phyloP scores from a whole-genome alignment of 2,888 invertebrate genomes.

The Congeria kusceri region DNA sequence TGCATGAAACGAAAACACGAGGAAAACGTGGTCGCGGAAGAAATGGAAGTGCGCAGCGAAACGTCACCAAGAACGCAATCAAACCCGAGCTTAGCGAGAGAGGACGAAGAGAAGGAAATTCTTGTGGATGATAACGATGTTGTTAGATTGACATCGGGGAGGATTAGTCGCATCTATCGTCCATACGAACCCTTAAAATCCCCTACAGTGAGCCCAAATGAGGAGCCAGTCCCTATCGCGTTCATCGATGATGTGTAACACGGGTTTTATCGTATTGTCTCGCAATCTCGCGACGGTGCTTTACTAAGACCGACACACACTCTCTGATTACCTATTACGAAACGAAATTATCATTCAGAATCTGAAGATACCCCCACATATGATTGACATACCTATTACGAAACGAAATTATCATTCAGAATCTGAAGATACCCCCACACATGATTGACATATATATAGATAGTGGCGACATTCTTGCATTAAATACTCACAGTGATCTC shows the following conservation, averaged over 20 bases:
- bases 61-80: not conserved
- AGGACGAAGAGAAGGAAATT: conserved; percentile 25
- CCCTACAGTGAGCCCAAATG: not conserved
- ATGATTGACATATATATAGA: too few species aligned
- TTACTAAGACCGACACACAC: too few species aligned
- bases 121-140: conserved; percentile 44
- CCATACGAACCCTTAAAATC: conserved; percentile 27
- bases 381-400: too few species aligned
- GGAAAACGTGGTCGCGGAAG: not conserved
- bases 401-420: too few species aligned
- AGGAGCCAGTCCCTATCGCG: conserved; percentile 29
- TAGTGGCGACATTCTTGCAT: too few species aligned
- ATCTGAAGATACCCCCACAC: too few species aligned
- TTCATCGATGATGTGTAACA: conserved; percentile 3
- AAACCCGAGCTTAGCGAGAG: not conserved
- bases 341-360: too few species aligned
- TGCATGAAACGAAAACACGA: not conserved
- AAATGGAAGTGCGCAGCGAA: not conserved
- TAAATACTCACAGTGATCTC: too few species aligned
- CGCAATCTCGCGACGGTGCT: too few species aligned
- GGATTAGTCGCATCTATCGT: conserved; percentile 57
- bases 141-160: conserved; percentile 48
- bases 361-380: too few species aligned
- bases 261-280: too few species aligned
- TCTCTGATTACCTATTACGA: too few species aligned